phyloP scores from a whole-genome alignment of 2,888 invertebrate species.

The Drosophila ezoana region DNA sequence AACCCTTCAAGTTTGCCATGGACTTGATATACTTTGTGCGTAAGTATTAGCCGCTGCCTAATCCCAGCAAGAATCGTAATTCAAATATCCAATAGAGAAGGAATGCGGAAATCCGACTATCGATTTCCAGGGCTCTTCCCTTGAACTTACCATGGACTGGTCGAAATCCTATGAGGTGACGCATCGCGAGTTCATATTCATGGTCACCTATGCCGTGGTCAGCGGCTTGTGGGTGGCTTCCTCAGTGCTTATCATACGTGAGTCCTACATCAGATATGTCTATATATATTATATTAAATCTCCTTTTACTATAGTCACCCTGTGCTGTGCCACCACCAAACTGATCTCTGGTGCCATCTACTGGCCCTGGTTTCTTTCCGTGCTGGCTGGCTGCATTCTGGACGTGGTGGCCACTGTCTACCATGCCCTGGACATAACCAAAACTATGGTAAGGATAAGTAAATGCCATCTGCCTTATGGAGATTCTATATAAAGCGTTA shows the following conservation, averaged over 20 bases:
- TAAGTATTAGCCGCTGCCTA: conserved; percentile 44
- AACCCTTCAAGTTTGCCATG: conserved; percentile 79
- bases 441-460: conserved; percentile 81
- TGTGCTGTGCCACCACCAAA: conserved; percentile 77
- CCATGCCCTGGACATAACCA: conserved; percentile 83
- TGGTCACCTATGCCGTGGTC: conserved; percentile 75
- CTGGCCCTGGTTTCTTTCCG: conserved; percentile 85
- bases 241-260: conserved; percentile 77
- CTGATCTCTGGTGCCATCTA: conserved; percentile 71
- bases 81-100: conserved; percentile 52
- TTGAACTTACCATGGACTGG: conserved; percentile 68
- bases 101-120: conserved; percentile 66
- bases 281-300: not conserved
- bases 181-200: conserved; percentile 76
- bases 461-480: too few species aligned
- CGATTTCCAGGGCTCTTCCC: not conserved
- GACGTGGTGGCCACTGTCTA: conserved; percentile 85
- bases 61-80: too few species aligned
- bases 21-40: conserved; percentile 79
- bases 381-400: conserved; percentile 82
- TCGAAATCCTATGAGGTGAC: conserved; percentile 63
- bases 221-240: conserved; percentile 81
- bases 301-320: conserved; percentile 56
- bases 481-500: too few species aligned
- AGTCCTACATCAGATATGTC: conserved; percentile 33